Percentiles rank a stretch among this genome's conserved stretches.
Evolutionary conservation across 2,113 vertebrate species (phyloP).

Genomic region (Chunga burmeisteri): DNA sequence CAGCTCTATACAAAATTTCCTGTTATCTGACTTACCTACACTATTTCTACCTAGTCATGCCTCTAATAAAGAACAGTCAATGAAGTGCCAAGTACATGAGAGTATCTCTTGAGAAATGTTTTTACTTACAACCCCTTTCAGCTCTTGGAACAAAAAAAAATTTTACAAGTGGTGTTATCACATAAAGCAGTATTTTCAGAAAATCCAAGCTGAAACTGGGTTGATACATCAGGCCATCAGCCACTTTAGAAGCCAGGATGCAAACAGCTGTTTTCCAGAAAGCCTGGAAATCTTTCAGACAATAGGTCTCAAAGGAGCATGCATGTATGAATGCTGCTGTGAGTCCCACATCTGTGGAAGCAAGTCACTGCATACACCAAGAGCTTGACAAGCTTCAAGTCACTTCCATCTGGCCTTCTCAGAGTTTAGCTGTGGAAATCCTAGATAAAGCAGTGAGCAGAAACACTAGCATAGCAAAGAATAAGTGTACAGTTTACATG

Average conservation of each 20-base stretch:
- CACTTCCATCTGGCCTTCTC: neutral
- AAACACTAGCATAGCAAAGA: neutral
- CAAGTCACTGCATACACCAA: neutral
- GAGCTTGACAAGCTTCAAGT: neutral
- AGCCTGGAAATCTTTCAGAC: neutral
- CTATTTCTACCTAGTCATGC: too few species aligned
- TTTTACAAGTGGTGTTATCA: neutral
- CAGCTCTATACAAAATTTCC: neutral
- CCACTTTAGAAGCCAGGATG: neutral
- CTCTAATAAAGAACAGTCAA: neutral
- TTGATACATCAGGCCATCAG: neutral
- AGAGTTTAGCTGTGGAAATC: neutral
- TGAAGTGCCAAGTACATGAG: neutral
- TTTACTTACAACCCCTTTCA: neutral
- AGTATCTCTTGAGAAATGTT: neutral
- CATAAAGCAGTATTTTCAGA: neutral
- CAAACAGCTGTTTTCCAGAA: neutral
- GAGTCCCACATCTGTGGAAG: neutral
- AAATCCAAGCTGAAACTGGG: neutral
- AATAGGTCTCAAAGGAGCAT: neutral
- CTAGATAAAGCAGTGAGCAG: neutral
- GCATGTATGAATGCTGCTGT: neutral
- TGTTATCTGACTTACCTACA: neutral
- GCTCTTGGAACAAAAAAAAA: neutral
- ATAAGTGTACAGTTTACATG: fast-evolving